These are phyloP conservation scores for Drosophila rellima DNA, from an alignment of 2,888 invertebrate species.

Conservation along the genomic window DNA sequence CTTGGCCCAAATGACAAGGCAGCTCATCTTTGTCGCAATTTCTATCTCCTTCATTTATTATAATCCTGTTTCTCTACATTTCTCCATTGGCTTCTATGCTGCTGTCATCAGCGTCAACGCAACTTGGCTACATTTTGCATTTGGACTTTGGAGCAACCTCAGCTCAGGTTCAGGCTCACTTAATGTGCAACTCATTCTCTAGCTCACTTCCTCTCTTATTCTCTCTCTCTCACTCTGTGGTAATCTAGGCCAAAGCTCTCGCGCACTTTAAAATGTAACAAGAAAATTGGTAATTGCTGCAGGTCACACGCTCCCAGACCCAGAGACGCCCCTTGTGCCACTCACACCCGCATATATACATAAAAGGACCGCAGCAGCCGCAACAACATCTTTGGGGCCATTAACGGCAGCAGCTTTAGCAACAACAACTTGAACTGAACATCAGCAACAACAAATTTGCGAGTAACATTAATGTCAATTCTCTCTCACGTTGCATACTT, in stretches of 20 bases:
- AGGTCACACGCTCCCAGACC: conserved; percentile 63
- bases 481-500: conserved; percentile 46
- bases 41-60: background rate
- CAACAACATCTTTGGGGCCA: conserved; percentile 70
- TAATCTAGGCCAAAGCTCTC: conserved; percentile 40
- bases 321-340: conserved; percentile 24
- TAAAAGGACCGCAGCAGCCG: conserved; percentile 63
- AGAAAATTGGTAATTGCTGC: conserved; percentile 78
- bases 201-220: background rate
- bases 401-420: conserved; percentile 40
- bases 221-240: background rate
- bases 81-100: conserved; percentile 34
- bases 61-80: background rate
- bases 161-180: conserved; percentile 61
- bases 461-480: conserved; percentile 64
- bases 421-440: conserved; percentile 42
- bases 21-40: conserved; percentile 3
- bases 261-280: conserved; percentile 68
- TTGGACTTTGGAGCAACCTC: conserved; percentile 55
- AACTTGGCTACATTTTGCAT: conserved; percentile 49
- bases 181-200: conserved; percentile 55
- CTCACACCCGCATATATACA: conserved; percentile 28
- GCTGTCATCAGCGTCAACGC: conserved; percentile 57
- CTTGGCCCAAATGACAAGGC: conserved; percentile 21
- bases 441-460: conserved; percentile 32